Base-by-base conservation (phyloP, 2,797 vertebrate species). In the Nasua narica region DNA sequence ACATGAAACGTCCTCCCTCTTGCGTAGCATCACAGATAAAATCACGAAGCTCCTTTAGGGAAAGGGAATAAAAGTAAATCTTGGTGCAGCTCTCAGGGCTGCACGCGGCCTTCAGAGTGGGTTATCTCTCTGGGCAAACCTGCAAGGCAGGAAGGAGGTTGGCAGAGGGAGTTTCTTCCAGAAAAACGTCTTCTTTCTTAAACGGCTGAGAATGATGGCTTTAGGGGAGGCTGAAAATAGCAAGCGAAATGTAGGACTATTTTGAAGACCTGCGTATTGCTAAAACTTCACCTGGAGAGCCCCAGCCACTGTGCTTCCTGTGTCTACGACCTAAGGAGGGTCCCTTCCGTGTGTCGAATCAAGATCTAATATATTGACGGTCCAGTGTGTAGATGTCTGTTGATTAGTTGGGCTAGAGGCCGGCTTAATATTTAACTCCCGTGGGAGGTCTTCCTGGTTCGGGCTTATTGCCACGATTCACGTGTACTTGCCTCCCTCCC, bases 1-100 rank as follows among this genome's bases (percentile, higher is more conserved):
- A 48, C 21, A n/a, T 62, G 52, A 56, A 90, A 72, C 37, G 43
- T 95, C 58, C 23, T 29, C 43, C 82, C 21, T 87, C 76, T 77
- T 48, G 10, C 1, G 11, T 10, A 37, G 16, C 62, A 4, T 74
- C 79, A 27, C 25, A 70, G 81, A 50, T 62, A 62, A 19, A 87
- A 78, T 56, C 87, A 14, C n/a, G 29, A 58, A 62, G 35, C 46
- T 92, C 60, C 67, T 86, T 48, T 35, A 29, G 32, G 21, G 15
- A 18, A 43, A 56, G 25, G 15, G 12, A 32, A 25, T 58, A 48
- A 48, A 25, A 85, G 40, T 15, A 35, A 58, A 40, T 27, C 29
- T 50, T 5, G 21, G 18, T 40, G n/a, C 6, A 19, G 1, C 3
- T 5, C 40, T 58, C 65, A 9, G 8, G 25, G 15, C 8, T 0